phyloP scores from a whole-genome alignment of 2,113 vertebrate genomes.

The Tretioscincus oriximinensis region DNA sequence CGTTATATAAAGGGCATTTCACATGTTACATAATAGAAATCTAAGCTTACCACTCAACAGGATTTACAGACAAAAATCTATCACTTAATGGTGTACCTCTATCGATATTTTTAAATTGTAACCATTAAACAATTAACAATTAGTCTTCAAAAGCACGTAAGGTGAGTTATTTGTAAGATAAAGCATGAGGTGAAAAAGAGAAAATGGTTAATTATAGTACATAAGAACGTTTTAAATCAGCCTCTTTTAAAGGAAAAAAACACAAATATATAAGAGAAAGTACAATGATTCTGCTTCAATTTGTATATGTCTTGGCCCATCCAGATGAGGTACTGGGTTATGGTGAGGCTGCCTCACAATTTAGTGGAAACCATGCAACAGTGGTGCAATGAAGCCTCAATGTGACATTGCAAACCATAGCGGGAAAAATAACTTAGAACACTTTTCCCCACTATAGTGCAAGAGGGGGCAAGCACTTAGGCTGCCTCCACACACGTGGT shows the following conservation, averaged over 20 bases:
- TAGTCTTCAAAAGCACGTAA: background rate
- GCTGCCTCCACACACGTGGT: too few relatives aligned
- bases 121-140: background rate
- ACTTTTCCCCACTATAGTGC: too few relatives aligned
- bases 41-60: background rate
- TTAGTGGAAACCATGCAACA: too few relatives aligned
- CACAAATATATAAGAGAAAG: constrained; percentile 1
- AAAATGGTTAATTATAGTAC: background rate
- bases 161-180: constrained; percentile 33
- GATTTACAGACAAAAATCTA: background rate
- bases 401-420: too few relatives aligned
- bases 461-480: too few relatives aligned
- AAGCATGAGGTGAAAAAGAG: constrained; percentile 49
- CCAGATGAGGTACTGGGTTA: too few relatives aligned
- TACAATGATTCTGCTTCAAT: background rate
- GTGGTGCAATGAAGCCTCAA: too few relatives aligned
- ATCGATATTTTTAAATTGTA: background rate
- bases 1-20: constrained; percentile 9
- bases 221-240: background rate
- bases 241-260: background rate
- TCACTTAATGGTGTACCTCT: background rate
- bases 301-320: background rate
- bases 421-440: too few relatives aligned
- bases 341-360: too few relatives aligned
- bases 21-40: background rate